phyloP scores from a whole-genome alignment of 2,797 vertebrate species.

The Melopsittacus undulatus region DNA sequence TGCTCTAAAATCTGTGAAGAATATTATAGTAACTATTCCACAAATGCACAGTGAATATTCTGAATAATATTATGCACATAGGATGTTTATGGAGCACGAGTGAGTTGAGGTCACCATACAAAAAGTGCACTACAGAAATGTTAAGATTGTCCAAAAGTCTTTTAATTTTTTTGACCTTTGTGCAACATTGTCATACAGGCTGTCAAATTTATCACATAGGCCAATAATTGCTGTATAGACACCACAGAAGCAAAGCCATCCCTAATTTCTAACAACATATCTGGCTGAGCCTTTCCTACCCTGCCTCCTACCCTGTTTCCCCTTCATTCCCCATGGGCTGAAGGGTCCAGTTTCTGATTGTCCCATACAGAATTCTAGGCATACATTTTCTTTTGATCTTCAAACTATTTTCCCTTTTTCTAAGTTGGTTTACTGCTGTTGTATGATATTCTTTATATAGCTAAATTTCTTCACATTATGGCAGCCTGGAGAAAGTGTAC shows the following conservation, averaged over 20 bases:
- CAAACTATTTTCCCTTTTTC: background rate
- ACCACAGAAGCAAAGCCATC: background rate
- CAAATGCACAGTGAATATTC: background rate
- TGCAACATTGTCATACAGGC: background rate
- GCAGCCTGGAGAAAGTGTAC: background rate
- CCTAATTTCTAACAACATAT: background rate
- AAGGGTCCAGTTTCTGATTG: background rate
- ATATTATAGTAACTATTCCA: background rate
- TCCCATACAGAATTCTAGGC: background rate
- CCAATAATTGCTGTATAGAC: background rate
- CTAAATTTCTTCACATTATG: background rate
- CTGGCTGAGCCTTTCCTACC: background rate
- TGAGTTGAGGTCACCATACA: background rate
- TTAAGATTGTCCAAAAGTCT: background rate
- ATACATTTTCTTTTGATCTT: background rate
- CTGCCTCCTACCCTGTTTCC: background rate
- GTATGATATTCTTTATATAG: background rate
- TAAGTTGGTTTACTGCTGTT: background rate
- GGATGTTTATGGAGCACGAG: constrained; percentile 8
- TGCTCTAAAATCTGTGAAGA: background rate
- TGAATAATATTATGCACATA: background rate
- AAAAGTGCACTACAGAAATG: background rate
- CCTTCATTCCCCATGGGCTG: background rate
- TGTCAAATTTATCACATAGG: background rate
- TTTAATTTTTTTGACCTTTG: constrained; percentile 1